Percentiles rank a stretch among this genome's conserved stretches.
These are phyloP conservation scores for Apodemus agrarius DNA, from an alignment of 2,797 vertebrate species.

Conservation along the genomic window DNA sequence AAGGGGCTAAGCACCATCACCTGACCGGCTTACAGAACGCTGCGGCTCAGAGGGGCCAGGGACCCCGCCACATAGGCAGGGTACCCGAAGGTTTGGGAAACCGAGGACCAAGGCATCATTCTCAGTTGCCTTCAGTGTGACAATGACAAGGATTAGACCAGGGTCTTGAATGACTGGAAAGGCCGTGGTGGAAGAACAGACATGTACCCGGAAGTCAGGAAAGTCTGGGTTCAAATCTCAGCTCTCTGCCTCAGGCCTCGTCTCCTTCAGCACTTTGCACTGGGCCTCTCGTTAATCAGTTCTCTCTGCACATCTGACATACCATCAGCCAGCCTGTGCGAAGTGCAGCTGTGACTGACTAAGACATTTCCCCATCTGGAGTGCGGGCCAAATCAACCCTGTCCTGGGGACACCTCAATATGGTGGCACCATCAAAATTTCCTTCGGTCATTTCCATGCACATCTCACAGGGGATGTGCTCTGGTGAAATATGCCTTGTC, in stretches of 20 bases:
- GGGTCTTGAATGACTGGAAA: not conserved
- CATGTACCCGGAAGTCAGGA: not conserved
- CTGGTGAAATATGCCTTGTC: not conserved
- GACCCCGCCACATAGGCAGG: not conserved
- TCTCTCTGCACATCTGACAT: not conserved
- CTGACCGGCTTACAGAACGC: not conserved
- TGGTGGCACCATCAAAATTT: not conserved
- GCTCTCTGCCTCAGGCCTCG: rapidly evolving
- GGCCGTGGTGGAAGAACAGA: not conserved
- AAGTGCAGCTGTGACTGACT: not conserved
- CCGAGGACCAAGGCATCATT: not conserved
- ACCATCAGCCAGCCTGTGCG: not conserved
- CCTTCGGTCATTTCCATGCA: not conserved
- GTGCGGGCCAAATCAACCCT: not conserved
- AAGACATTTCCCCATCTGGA: conserved; percentile 2
- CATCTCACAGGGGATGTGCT: not conserved
- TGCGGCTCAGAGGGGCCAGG: not conserved
- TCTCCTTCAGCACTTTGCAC: not conserved
- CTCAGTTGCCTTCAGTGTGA: not conserved
- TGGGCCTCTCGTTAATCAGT: not conserved
- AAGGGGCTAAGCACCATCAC: not conserved
- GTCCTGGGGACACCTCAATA: not conserved
- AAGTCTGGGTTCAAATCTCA: not conserved
- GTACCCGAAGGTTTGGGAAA: not conserved
- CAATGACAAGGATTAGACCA: not conserved